Evolutionary conservation across 2,888 invertebrate genomes (phyloP).

Genomic region (Tetragonisca angustula): DNA sequence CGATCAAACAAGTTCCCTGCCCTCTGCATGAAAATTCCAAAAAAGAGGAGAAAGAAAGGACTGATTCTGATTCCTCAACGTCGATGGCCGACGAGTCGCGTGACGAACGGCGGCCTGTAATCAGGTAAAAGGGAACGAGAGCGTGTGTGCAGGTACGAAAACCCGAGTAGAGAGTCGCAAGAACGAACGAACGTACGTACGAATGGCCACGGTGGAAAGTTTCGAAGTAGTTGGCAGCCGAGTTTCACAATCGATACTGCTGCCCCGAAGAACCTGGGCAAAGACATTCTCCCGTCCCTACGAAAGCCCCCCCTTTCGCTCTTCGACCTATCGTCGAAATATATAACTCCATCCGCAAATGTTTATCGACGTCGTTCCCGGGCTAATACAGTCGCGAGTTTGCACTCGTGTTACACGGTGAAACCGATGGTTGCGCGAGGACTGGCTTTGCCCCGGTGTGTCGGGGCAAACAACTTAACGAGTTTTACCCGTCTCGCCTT

Average conservation of each 20-base stretch:
- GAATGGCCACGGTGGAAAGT: constrained; percentile 37
- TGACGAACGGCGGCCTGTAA: constrained; percentile 8
- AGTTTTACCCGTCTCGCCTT: constrained; percentile 3
- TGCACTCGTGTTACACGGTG: background rate
- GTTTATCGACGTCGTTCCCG: constrained; percentile 53
- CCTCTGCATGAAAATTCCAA: background rate
- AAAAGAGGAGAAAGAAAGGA: background rate
- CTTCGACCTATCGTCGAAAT: constrained; percentile 15
- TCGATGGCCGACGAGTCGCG: background rate
- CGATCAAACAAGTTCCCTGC: no score
- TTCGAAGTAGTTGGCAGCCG: constrained; percentile 52
- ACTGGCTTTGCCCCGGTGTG: no score
- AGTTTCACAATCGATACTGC: constrained; percentile 63
- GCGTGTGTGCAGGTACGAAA: constrained; percentile 30
- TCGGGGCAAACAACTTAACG: background rate
- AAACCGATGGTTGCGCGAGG: background rate
- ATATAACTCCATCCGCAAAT: constrained; percentile 46
- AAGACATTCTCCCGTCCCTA: constrained; percentile 34
- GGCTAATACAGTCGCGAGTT: constrained; percentile 34
- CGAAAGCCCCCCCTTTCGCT: background rate
- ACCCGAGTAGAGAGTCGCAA: constrained; percentile 30
- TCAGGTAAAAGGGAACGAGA: constrained; percentile 26
- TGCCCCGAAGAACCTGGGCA: constrained; percentile 16
- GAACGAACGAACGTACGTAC: no score
- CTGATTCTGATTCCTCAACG: background rate